Conservation (phyloP, 1,140 invertebrate species). For the Hypothenemus hampei region DNA sequence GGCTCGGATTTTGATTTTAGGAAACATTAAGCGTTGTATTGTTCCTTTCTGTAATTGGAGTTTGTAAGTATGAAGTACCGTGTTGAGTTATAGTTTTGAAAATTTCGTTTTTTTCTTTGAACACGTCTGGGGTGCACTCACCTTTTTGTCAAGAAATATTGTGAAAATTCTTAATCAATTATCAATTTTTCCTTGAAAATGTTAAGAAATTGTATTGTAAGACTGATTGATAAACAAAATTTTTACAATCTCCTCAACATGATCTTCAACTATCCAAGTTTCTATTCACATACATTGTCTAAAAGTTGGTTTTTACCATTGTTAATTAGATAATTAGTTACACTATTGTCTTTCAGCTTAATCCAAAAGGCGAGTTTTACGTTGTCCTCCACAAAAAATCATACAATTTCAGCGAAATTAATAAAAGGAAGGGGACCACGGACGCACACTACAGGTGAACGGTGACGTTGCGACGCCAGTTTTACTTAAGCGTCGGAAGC, state of each 20-base stretch:
- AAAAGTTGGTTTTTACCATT: not conserved
- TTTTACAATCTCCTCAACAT: too few species aligned
- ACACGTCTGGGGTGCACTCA: not conserved
- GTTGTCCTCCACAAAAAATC: not conserved
- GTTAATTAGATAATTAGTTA: not conserved
- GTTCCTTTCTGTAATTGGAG: not conserved
- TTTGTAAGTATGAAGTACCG: too few species aligned
- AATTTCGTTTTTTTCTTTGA: not conserved
- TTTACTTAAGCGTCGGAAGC: constrained; percentile 10
- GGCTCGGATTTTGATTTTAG: constrained; percentile 25
- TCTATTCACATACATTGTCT: not conserved
- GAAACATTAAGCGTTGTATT: constrained; percentile 5
- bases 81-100: not conserved
- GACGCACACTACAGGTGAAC: not conserved
- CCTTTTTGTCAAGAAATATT: not conserved
- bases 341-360: too few species aligned
- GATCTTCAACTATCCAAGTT: too few species aligned
- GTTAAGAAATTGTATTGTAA: not conserved
- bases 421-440: not conserved
- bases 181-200: not conserved
- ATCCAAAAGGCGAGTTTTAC: not conserved
- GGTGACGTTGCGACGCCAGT: constrained; percentile 2
- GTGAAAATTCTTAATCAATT: not conserved
- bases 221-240: too few species aligned
- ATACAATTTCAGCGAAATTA: not conserved